These are phyloP conservation scores for Chironex yamaguchii DNA, from an alignment of 30 jellyfish, hydroid and myxozoan genomes.

Conservation along the genomic window DNA sequence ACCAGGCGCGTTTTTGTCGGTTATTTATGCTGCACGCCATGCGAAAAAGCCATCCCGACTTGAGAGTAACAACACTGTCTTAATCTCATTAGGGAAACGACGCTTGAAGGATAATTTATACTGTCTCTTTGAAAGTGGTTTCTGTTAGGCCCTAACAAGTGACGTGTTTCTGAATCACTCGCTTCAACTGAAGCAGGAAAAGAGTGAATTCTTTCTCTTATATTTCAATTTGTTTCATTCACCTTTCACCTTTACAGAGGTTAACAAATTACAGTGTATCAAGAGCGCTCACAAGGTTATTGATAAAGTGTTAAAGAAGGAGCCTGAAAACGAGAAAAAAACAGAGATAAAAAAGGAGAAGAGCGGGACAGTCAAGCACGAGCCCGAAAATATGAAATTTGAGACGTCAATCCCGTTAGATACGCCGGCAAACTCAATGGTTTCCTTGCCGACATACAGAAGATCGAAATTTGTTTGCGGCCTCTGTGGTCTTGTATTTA, in stretches of 20 bases:
- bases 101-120: too few species aligned
- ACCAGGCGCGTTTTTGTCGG: too few species aligned
- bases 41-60: too few species aligned
- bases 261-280: not conserved
- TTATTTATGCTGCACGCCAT: too few species aligned
- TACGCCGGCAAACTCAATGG: not conserved
- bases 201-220: too few species aligned
- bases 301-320: not conserved
- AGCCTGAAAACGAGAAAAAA: not conserved
- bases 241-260: not conserved
- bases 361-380: not conserved
- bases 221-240: too few species aligned
- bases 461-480: not conserved
- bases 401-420: not conserved
- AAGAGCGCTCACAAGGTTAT: not conserved
- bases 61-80: too few species aligned
- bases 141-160: too few species aligned
- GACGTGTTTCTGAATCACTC: too few species aligned
- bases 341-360: not conserved
- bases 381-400: not conserved
- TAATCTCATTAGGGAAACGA: too few species aligned
- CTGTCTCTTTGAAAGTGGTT: too few species aligned
- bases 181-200: too few species aligned
- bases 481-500: not conserved
- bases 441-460: not conserved